phyloP scores from a whole-genome alignment of 2,888 invertebrate genomes.

The Plagodis dolabraria region DNA sequence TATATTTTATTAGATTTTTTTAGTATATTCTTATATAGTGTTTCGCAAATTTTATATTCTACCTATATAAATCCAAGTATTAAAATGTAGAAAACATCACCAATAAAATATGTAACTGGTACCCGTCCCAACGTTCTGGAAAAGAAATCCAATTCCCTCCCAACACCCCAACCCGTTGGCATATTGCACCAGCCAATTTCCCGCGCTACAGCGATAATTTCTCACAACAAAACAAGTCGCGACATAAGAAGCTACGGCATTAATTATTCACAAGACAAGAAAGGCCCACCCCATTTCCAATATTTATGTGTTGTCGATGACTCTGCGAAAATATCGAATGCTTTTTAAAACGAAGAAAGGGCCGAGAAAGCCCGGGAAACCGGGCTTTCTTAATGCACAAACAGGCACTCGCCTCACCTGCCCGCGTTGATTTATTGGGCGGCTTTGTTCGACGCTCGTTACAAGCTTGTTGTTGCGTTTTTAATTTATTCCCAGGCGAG shows the following conservation, averaged over 20 bases:
- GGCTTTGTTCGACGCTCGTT: constrained; percentile 81
- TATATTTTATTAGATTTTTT: too few relatives aligned
- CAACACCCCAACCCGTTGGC: constrained; percentile 43
- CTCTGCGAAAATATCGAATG: constrained; percentile 83
- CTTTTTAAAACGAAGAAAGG: constrained; percentile 85
- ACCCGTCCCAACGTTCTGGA: neutral
- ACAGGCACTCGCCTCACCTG: constrained; percentile 80
- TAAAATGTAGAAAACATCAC: neutral
- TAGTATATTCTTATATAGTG: too few relatives aligned
- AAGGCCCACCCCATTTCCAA: constrained; percentile 83
- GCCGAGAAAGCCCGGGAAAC: constrained; percentile 80
- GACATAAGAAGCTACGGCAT: constrained; percentile 78
- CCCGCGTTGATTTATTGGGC: constrained; percentile 81
- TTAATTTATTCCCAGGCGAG: constrained; percentile 80
- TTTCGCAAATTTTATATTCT: too few relatives aligned
- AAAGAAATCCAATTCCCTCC: constrained; percentile 7
- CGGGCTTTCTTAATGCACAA: constrained; percentile 83
- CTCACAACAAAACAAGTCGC: constrained; percentile 74
- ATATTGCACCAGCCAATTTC: constrained; percentile 55
- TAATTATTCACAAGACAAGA: constrained; percentile 84
- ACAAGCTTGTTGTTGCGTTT: constrained; percentile 84
- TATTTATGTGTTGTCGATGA: constrained; percentile 86
- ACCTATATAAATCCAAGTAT: too few relatives aligned
- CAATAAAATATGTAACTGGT: too few relatives aligned
- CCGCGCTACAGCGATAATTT: constrained; percentile 62